Evolutionary conservation across 1,140 invertebrate species (phyloP), one percentile per base, ranked within the genome.

Genomic region (Brachionus sp.): DNA sequence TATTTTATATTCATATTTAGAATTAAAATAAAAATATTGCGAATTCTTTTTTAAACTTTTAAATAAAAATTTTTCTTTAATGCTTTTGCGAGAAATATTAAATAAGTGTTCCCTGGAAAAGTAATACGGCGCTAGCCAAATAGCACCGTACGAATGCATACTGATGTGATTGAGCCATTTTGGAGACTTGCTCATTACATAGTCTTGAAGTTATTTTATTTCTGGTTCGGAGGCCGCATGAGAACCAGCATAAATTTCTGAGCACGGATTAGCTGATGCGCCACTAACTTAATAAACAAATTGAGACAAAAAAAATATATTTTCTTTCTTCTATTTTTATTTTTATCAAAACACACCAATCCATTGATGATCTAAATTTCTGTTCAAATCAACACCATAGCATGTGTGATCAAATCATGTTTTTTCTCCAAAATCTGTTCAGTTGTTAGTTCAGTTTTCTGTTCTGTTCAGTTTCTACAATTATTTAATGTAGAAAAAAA

Each of bases 391-490:
- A 64, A 84, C 82, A 77, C 68, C 77, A 13, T 46, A n/a, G 66
- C 84, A 85, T n/a, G 23, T 35, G 42, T 46, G 70, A 37, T 75
- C 70, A 6, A 23, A 16, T 35, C 25, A 42, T 77, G 33, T 64
- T 80, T 62, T 75, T 85, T 84, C 29, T 78, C 42, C 84, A 84
- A 84, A 39, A 85, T 64, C 53, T 78, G 37, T 70, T 46, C 19
- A 64, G 39, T 19, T n/a, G n/a, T n/a, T n/a, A n/a, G n/a, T n/a
- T n/a, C n/a, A n/a, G n/a, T n/a, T n/a, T n/a, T n/a, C n/a, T n/a
- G n/a, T n/a, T n/a, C n/a, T n/a, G n/a, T n/a, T n/a, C n/a, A n/a
- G n/a, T n/a, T n/a, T n/a, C n/a, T n/a, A n/a, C n/a, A n/a, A n/a
- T n/a, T n/a, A n/a, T n/a, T n/a, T n/a, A n/a, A n/a, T n/a, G n/a